These are phyloP conservation scores for Chamaetylas fuelleborni DNA, from an alignment of 2,113 vertebrate species.

Conservation along the genomic window DNA sequence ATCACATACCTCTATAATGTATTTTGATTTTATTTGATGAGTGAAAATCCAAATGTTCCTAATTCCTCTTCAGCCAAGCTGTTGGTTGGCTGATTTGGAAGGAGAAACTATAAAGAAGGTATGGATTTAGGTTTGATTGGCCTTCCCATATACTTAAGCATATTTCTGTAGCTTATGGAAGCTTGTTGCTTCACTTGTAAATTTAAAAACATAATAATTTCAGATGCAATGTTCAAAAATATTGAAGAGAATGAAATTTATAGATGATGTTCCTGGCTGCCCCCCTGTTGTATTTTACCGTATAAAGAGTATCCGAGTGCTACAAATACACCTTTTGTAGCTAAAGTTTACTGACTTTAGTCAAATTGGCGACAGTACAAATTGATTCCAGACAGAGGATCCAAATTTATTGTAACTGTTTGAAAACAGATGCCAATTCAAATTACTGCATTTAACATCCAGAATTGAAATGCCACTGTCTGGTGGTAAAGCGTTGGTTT, in stretches of 20 bases:
- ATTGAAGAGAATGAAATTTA: neutral
- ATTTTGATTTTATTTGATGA: neutral
- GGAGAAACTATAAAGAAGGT: neutral
- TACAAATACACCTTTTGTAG: neutral
- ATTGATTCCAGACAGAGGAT: neutral
- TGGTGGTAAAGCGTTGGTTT: neutral
- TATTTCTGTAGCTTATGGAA: neutral
- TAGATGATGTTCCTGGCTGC: neutral
- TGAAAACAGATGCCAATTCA: conserved; percentile 15
- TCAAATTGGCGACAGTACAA: neutral
- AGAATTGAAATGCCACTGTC: neutral
- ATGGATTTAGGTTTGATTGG: neutral
- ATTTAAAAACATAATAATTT: neutral
- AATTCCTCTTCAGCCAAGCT: neutral
- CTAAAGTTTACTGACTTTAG: neutral
- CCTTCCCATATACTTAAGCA: neutral
- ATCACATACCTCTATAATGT: neutral
- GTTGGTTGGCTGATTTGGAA: neutral
- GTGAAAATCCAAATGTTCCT: neutral
- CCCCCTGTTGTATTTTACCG: neutral
- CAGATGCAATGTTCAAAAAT: neutral
- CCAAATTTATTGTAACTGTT: neutral
- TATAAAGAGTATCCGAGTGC: neutral
- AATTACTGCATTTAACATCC: neutral
- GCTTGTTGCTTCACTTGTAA: neutral